Conservation (phyloP, 2,888 invertebrate genomes). For the Spilarctia lutea region DNA sequence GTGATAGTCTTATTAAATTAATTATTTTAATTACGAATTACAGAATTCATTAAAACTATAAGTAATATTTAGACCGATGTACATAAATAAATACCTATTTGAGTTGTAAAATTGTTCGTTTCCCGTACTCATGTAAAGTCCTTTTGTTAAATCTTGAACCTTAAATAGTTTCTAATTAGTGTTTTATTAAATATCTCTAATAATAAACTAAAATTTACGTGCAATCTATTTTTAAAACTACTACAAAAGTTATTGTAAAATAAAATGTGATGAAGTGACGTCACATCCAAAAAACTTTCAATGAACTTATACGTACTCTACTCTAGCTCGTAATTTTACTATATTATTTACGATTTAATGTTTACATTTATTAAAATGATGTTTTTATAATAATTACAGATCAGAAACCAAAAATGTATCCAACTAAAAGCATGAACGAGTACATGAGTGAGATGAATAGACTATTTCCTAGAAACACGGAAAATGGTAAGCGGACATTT, state of each 20-base stretch:
- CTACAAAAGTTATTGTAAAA: not conserved
- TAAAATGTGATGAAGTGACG: conserved; percentile 1
- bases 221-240: not conserved
- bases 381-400: conserved; percentile 51
- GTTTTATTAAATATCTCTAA: not conserved
- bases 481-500: conserved; percentile 63
- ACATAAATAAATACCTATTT: not conserved
- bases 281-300: conserved; percentile 29
- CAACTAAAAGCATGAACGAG: conserved; percentile 62
- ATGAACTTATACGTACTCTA: conserved; percentile 14
- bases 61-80: not conserved
- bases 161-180: not conserved
- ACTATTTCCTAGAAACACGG: conserved; percentile 59
- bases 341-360: conserved; percentile 8
- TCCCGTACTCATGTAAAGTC: not conserved
- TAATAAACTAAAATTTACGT: not conserved
- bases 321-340: conserved; percentile 7
- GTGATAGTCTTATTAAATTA: not conserved
- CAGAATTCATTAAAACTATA: not conserved
- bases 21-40: not conserved
- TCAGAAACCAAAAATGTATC: conserved; percentile 61
- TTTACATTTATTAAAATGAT: conserved; percentile 25
- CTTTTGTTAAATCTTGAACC: not conserved
- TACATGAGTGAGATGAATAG: conserved; percentile 69
- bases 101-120: not conserved